These are phyloP conservation scores for Cotesia typhae DNA, from an alignment of 1,140 invertebrate species.

Conservation along the genomic window DNA sequence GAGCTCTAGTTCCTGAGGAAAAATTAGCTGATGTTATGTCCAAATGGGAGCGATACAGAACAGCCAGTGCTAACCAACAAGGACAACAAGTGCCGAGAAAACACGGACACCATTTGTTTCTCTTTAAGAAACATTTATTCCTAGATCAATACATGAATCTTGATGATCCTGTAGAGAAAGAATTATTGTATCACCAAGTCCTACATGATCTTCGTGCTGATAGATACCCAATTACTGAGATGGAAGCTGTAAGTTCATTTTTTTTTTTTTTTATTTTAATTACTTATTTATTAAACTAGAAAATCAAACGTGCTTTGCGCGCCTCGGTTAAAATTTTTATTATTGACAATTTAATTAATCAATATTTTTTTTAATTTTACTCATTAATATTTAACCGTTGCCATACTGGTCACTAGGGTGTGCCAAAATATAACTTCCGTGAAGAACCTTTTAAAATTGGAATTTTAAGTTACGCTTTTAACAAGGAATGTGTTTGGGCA, in stretches of 20 bases:
- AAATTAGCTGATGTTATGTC: conserved; percentile 94
- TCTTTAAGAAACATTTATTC: conserved; percentile 94
- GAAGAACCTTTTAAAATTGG: too few species aligned
- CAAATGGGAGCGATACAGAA: conserved; percentile 90
- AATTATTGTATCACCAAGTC: conserved; percentile 95
- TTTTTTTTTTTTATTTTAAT: not conserved
- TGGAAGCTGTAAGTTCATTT: conserved; percentile 84
- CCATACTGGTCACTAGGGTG: too few species aligned
- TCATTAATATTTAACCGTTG: too few species aligned
- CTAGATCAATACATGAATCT: conserved; percentile 84
- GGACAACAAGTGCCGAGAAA: conserved; percentile 58
- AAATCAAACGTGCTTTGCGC: too few species aligned
- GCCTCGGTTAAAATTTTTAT: too few species aligned
- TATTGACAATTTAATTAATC: too few species aligned
- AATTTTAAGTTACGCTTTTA: too few species aligned
- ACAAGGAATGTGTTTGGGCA: too few species aligned
- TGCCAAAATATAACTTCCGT: too few species aligned
- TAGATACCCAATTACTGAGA: conserved; percentile 88
- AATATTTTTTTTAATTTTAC: too few species aligned
- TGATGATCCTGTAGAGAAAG: conserved; percentile 91
- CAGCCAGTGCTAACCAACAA: conserved; percentile 66
- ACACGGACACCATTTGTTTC: conserved; percentile 74
- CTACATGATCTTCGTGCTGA: conserved; percentile 89
- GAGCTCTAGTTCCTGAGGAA: conserved; percentile 84
- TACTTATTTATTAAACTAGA: not conserved